These are phyloP conservation scores for Lasioglossum lativentre DNA, from an alignment of 2,888 invertebrate genomes.

Conservation along the genomic window DNA sequence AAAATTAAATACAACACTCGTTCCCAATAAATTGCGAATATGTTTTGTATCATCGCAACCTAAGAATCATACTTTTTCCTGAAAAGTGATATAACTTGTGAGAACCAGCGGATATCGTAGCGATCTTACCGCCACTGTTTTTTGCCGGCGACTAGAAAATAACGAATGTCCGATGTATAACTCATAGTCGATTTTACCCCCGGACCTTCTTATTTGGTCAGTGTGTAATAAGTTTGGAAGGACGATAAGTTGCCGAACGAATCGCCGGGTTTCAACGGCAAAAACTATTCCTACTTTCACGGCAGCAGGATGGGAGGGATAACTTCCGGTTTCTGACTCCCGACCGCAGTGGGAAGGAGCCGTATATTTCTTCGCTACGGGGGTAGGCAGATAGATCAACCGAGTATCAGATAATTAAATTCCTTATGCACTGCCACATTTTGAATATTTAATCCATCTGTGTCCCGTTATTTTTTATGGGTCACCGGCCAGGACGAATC, in stretches of 20 bases:
- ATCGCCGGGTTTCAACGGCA: slow-evolving; percentile 47
- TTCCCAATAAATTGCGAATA: not conserved
- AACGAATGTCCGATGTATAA: slow-evolving; percentile 53
- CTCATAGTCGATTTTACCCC: slow-evolving; percentile 37
- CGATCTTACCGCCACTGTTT: slow-evolving; percentile 32
- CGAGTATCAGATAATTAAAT: slow-evolving; percentile 81
- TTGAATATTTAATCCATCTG: slow-evolving; percentile 72
- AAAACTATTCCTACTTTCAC: slow-evolving; percentile 70
- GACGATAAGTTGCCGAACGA: slow-evolving; percentile 62
- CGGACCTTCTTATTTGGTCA: slow-evolving; percentile 55
- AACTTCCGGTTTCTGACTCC: slow-evolving; percentile 64
- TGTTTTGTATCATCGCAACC: not conserved
- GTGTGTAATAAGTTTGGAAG: slow-evolving; percentile 51
- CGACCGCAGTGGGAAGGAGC: slow-evolving; percentile 38
- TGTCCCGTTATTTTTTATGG: slow-evolving; percentile 28
- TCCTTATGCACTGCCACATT: slow-evolving; percentile 64
- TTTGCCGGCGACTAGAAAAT: slow-evolving; percentile 21
- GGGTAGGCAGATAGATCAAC: slow-evolving; percentile 73
- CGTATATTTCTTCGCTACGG: slow-evolving; percentile 57
- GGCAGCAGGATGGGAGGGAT: slow-evolving; percentile 44
- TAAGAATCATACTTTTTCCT: not conserved
- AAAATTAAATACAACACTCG: not conserved
- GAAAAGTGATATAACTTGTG: slow-evolving; percentile 8
- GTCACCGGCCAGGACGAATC: not conserved
- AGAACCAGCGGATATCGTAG: slow-evolving; percentile 11